A percentile compares a stretch with the other conserved stretches of the same genome.
Conservation (phyloP, 2,797 vertebrate genomes). For the Phylloscopus collybita region DNA sequence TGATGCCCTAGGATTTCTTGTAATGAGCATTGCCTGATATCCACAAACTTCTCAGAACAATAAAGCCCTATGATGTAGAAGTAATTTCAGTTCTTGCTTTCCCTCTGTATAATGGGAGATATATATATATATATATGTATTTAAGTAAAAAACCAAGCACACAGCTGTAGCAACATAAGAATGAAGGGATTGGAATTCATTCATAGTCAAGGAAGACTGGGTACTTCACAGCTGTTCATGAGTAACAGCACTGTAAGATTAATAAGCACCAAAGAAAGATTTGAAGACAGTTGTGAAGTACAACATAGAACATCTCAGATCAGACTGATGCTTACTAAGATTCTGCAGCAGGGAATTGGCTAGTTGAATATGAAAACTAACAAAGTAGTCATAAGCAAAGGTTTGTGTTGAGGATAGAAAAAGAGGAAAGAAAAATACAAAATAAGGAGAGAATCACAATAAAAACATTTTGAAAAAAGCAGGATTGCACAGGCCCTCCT, state of each 20-base stretch:
- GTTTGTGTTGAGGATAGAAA: background rate
- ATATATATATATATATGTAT: background rate
- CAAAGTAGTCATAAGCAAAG: background rate
- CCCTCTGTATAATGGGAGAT: background rate
- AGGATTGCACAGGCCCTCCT: background rate
- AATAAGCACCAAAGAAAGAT: background rate
- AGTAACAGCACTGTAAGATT: background rate
- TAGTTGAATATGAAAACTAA: background rate
- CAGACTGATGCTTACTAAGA: background rate
- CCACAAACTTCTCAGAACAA: background rate
- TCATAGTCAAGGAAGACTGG: background rate
- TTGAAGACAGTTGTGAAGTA: background rate
- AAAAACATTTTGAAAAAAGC: background rate
- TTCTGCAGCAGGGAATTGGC: background rate
- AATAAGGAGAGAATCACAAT: background rate
- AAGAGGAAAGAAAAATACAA: background rate
- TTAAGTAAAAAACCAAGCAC: background rate
- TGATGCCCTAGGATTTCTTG: background rate
- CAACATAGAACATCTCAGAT: background rate
- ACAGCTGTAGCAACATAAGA: background rate
- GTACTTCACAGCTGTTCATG: background rate
- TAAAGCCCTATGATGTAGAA: background rate
- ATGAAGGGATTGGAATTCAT: background rate
- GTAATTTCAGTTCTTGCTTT: background rate
- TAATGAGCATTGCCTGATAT: background rate